Base-by-base conservation (phyloP, 2,797 vertebrate genomes). In the Odontamblyopus rebecca region DNA sequence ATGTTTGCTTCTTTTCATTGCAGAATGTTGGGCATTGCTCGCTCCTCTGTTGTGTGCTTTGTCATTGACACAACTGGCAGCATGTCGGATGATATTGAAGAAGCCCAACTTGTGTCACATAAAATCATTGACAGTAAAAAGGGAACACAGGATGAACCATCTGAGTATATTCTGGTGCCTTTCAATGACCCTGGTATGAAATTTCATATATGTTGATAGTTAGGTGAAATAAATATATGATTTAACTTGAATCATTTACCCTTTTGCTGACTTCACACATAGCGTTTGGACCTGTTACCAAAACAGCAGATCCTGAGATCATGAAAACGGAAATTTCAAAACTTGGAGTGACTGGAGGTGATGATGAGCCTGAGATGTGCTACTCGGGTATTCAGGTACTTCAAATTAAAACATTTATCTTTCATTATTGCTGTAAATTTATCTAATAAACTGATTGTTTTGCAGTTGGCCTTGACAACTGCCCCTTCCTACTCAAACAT, bases 41-140 rank as follows among this genome's bases (percentile, higher is more conserved):
- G 92, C 13, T 88, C 92, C 4, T 78, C 92, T 5, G 90, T 92
- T 0, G 57, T 94, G 29, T 88, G 85, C 70, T 94, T 94, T 69
- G 93, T 94, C 6, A 93, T 94, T 30, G 93, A 94, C 85, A 94
- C 93, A 38, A 94, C 92, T 0, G 91, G 89, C 68, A 94, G 93
- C 30, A 94, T 94, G 93, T 0, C 18, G 2, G 76, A 91, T 12
- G 91, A 94, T 61, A 94, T 94, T 0, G 62, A 32, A 0, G 86
- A 81, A 41, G 92, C 90, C 53, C 89, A 79, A 54, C 38, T 27
- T 0, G 61, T 88, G 2, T 72, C 83, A 30, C 65, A 82, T 8
- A 1, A 86, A 5, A 90, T 94, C 67, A 93, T 94, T 67, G 88
- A 94, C 82, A 77, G n/a, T 60, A 86, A 91, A 50, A 90, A 74